Evolutionary conservation across 1,140 invertebrate genomes (phyloP), one percentile per base, ranked within the genome.

Genomic region (Drosophila pruinosa): DNA sequence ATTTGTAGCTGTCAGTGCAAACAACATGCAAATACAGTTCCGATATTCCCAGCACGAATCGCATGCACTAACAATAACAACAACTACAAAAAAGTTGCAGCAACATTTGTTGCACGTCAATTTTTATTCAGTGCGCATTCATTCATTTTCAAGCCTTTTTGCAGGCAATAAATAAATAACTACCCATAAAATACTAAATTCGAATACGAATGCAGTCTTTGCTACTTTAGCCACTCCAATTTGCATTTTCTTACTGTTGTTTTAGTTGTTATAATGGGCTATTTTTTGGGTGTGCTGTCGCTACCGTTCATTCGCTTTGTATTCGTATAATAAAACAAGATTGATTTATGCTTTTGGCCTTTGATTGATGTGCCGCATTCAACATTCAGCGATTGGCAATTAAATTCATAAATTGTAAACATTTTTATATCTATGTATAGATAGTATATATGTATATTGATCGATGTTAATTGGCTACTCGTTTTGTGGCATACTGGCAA

Each of bases 61-160:
- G 28, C 43, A 10, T 24, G 7, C 52, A n/a, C n/a, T n/a, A 58
- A 15, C 63, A 41, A 6, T 12, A 45, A 22, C 12, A 19, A 52
- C 45, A 7, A 24, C 28, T 34, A 3, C 21, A 15, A 19, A 8
- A 39, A 21, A 14, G 43, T 26, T 15, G 38, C 26, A 39, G 15
- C 59, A 15, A 64, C 62, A 75, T 77, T 65, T 75, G 54, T 75
- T 48, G 43, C 31, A 53, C 50, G 74, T 73, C 75, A 78, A 78
- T 81, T 81, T 69, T 78, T 70, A 78, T 80, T 63, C 74, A 69
- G 61, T 70, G 71, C 72, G 78, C 78, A 73, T 82, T 77, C 69
- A 65, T 58, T 77, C 69, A 80, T 68, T 82, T 72, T 72, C 43
- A 34, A 78, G 79, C 78, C 69, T 82, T 75, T 17, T 75, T 58